phyloP scores from a whole-genome alignment of 2,888 invertebrate species.

The Nephrotoma guestfalica region DNA sequence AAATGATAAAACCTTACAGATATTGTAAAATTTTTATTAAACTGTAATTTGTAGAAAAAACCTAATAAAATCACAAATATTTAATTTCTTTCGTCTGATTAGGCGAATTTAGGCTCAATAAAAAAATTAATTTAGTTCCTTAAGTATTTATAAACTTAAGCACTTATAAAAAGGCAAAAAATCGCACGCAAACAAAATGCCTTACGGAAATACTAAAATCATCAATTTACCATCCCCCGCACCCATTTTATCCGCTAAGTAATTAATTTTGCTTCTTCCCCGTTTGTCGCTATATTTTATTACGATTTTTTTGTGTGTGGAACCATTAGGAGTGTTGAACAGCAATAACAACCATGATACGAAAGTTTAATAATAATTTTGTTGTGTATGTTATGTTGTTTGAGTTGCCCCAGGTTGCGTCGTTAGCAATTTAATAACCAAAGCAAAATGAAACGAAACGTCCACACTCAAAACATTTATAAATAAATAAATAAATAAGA shows the following conservation, averaged over 20 bases:
- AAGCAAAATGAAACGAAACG: neutral
- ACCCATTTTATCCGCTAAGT: neutral
- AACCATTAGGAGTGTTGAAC: too few species aligned
- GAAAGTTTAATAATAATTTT: too few species aligned
- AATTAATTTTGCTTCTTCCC: neutral
- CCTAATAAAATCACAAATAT: neutral
- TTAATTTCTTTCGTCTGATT: neutral
- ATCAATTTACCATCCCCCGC: neutral
- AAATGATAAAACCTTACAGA: too few species aligned
- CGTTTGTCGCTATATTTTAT: too few species aligned
- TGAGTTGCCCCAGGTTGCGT: neutral
- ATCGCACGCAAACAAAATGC: neutral
- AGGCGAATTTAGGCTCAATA: neutral
- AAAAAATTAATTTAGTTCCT: neutral
- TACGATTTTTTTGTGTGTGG: too few species aligned
- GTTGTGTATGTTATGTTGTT: neutral
- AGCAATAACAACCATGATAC: too few species aligned
- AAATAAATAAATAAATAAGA: neutral
- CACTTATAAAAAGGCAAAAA: neutral
- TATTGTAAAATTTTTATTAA: too few species aligned
- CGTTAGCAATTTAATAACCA: neutral
- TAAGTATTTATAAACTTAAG: neutral
- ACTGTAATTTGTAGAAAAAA: too few species aligned
- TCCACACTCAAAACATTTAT: too few species aligned
- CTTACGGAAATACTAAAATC: neutral